phyloP scores from a whole-genome alignment of 2,888 invertebrate species.

The Leucophenga maculata region DNA sequence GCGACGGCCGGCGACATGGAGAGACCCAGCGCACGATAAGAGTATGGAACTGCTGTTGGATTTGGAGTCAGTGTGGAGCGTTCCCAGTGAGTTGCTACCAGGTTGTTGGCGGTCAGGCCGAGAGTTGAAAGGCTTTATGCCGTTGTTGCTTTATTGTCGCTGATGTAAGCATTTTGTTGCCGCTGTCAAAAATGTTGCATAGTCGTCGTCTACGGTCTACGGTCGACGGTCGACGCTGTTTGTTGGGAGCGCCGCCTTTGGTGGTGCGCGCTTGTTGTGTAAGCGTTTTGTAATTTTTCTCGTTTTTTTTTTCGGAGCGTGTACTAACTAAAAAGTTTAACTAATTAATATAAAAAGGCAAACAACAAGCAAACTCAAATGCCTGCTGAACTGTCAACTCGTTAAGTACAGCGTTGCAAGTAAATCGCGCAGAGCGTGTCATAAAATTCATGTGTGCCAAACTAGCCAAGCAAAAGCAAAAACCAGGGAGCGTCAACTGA shows the following conservation, averaged over 20 bases:
- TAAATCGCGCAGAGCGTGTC: too few relatives aligned
- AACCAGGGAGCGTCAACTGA: too few relatives aligned
- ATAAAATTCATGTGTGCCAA: too few relatives aligned
- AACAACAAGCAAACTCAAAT: neutral
- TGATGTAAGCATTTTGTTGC: constrained; percentile 25
- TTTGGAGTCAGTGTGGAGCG: too few relatives aligned
- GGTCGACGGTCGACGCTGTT: too few relatives aligned
- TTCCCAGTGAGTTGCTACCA: too few relatives aligned
- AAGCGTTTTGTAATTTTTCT: constrained; percentile 9
- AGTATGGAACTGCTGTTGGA: too few relatives aligned
- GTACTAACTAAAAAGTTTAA: constrained; percentile 18
- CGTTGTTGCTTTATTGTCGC: constrained; percentile 8
- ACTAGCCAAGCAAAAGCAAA: too few relatives aligned
- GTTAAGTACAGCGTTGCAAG: neutral
- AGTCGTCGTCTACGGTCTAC: too few relatives aligned
- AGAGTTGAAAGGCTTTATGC: constrained; percentile 20
- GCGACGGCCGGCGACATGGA: constrained; percentile 22
- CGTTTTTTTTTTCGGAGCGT: neutral
- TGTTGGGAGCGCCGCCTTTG: neutral
- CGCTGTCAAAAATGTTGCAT: constrained; percentile 25
- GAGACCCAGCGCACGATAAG: constrained; percentile 30
- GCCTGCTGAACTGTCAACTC: neutral
- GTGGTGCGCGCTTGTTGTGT: constrained; percentile 16
- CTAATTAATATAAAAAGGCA: constrained; percentile 18
- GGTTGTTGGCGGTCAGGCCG: neutral